These are phyloP conservation scores for Panzeria rudis DNA, from an alignment of 2,888 invertebrate species.

Conservation along the genomic window DNA sequence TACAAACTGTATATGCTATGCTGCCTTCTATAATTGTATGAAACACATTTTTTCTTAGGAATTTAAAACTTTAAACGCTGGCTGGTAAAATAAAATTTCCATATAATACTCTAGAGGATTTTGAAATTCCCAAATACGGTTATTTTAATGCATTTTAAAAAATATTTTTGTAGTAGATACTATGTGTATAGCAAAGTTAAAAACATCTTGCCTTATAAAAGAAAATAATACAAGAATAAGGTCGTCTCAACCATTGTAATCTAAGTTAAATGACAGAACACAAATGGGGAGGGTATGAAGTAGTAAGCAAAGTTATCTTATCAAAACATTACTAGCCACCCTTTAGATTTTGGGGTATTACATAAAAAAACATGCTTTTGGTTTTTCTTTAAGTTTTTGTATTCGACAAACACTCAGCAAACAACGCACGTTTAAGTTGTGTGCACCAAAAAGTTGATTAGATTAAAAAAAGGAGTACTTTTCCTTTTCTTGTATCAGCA, in stretches of 20 bases:
- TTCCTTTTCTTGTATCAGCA: slow-evolving; percentile 54
- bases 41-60: slow-evolving; percentile 30
- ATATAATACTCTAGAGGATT: slow-evolving; percentile 58
- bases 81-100: slow-evolving; percentile 35
- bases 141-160: slow-evolving; percentile 63
- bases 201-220: slow-evolving; percentile 15
- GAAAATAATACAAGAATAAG: slow-evolving; percentile 23
- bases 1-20: not conserved
- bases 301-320: slow-evolving; percentile 56
- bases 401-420: slow-evolving; percentile 49
- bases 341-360: slow-evolving; percentile 43
- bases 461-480: slow-evolving; percentile 52
- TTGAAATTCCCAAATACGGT: slow-evolving; percentile 47
- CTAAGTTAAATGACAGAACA: slow-evolving; percentile 46
- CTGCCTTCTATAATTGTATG: not conserved
- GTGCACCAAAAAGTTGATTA: slow-evolving; percentile 67
- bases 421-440: slow-evolving; percentile 65
- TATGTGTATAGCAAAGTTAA: slow-evolving; percentile 11
- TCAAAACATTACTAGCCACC: slow-evolving; percentile 51
- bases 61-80: slow-evolving; percentile 28
- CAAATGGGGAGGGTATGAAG: slow-evolving; percentile 39
- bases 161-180: not conserved
- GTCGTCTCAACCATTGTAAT: slow-evolving; percentile 43
- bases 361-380: slow-evolving; percentile 38
- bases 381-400: not conserved